Evolutionary conservation across 2,888 invertebrate species (phyloP).

Genomic region (Rotaria sp.): DNA sequence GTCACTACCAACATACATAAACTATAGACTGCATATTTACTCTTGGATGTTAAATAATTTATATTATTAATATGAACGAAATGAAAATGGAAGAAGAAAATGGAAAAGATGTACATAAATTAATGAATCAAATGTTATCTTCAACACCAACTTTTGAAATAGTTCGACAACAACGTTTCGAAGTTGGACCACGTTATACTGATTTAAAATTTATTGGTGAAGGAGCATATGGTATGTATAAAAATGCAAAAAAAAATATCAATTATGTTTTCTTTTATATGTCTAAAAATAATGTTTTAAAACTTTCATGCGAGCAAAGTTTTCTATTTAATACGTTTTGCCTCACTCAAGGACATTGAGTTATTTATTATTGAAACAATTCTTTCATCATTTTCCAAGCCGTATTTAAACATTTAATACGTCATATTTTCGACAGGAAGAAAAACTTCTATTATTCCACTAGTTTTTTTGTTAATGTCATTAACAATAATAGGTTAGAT

Average conservation of each 20-base stretch:
- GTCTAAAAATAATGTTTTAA: no score
- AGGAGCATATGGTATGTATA: slow-evolving; percentile 98
- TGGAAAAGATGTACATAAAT: background rate
- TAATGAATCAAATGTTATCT: background rate
- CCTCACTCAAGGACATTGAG: background rate
- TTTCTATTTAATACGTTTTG: no score
- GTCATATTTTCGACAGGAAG: no score
- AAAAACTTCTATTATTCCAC: no score
- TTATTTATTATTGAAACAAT: background rate
- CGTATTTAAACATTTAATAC: no score
- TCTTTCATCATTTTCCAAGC: background rate
- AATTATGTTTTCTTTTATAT: no score
- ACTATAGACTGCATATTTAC: background rate
- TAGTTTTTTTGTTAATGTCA: no score
- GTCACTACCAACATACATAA: background rate
- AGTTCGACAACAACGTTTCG: slow-evolving; percentile 34
- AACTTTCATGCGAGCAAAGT: no score
- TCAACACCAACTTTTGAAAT: background rate
- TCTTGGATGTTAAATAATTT: background rate
- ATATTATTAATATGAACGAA: background rate
- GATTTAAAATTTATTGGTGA: slow-evolving; percentile 94
- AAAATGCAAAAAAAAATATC: background rate
- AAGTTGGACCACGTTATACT: slow-evolving; percentile 70
- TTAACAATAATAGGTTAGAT: no score
- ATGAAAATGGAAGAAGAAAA: background rate